Evolutionary conservation across 2,888 invertebrate species (phyloP).

Genomic region (Hypselothyrea guttata): DNA sequence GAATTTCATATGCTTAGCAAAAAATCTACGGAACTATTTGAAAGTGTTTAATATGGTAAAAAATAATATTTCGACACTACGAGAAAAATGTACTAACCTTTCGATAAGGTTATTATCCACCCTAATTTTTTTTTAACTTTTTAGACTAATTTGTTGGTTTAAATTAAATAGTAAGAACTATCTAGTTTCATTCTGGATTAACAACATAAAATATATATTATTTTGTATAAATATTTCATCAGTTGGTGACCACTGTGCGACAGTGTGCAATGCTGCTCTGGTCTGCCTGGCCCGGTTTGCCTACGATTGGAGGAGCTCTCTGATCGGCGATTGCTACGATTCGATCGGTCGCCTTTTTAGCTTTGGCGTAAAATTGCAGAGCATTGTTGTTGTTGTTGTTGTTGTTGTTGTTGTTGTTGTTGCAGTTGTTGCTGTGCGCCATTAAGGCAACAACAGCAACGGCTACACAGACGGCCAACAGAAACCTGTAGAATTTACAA

Average conservation of each 20-base stretch:
- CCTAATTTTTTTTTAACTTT: too few relatives aligned
- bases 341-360: slow-evolving; percentile 71
- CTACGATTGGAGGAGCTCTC: slow-evolving; percentile 49
- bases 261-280: slow-evolving; percentile 19
- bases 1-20: too few relatives aligned
- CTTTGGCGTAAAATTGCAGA: slow-evolving; percentile 73
- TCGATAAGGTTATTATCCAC: too few relatives aligned
- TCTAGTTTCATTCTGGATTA: too few relatives aligned
- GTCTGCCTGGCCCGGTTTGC: slow-evolving; percentile 58
- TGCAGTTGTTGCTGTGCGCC: slow-evolving; percentile 45
- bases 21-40: too few relatives aligned
- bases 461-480: slow-evolving; percentile 28
- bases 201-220: too few relatives aligned
- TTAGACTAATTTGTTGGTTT: too few relatives aligned
- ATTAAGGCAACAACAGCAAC: slow-evolving; percentile 66
- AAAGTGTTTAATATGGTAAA: too few relatives aligned
- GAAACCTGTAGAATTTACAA: slow-evolving; percentile 75
- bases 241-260: slow-evolving; percentile 33
- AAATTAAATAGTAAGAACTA: too few relatives aligned
- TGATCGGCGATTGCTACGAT: slow-evolving; percentile 62
- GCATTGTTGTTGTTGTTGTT: slow-evolving; percentile 39
- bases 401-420: slow-evolving; percentile 26
- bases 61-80: too few relatives aligned
- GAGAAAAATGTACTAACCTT: too few relatives aligned
- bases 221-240: too few relatives aligned